phyloP scores from a whole-genome alignment of 2,113 vertebrate genomes.

The Danionella cerebrum region DNA sequence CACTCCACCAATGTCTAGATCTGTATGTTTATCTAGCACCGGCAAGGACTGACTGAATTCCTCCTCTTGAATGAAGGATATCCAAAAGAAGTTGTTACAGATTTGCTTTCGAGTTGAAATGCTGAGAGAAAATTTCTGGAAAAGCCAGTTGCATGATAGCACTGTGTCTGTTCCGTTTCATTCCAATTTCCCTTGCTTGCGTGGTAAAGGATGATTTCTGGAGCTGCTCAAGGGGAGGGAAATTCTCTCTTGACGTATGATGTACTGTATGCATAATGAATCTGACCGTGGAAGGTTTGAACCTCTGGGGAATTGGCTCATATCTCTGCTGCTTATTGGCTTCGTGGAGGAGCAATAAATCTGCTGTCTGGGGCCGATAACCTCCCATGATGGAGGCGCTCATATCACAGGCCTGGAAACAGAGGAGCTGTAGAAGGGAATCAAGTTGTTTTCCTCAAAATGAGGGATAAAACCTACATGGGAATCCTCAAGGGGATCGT shows the following conservation, averaged over 20 bases:
- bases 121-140: no score
- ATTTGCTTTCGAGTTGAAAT: constrained; percentile 41
- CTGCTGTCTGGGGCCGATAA: constrained; percentile 38
- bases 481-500: no score
- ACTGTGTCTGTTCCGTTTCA: not conserved
- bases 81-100: no score
- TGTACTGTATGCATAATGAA: constrained; percentile 62
- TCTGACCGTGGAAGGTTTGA: constrained; percentile 47
- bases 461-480: not conserved
- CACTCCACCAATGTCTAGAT: no score
- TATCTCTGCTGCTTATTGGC: constrained; percentile 51
- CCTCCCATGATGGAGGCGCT: constrained; percentile 2
- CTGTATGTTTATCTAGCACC: no score
- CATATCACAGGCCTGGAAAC: constrained; percentile 4
- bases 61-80: no score
- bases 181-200: no score
- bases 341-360: constrained; percentile 51
- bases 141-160: not conserved
- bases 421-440: not conserved
- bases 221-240: constrained; percentile 50
- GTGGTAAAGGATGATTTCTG: constrained; percentile 7
- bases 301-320: constrained; percentile 51
- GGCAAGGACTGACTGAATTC: no score
- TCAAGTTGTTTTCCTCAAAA: not conserved
- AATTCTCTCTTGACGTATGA: constrained; percentile 51